These are phyloP conservation scores for Phyllopteryx taeniolatus DNA, from an alignment of 2,113 vertebrate species.

Conservation along the genomic window DNA sequence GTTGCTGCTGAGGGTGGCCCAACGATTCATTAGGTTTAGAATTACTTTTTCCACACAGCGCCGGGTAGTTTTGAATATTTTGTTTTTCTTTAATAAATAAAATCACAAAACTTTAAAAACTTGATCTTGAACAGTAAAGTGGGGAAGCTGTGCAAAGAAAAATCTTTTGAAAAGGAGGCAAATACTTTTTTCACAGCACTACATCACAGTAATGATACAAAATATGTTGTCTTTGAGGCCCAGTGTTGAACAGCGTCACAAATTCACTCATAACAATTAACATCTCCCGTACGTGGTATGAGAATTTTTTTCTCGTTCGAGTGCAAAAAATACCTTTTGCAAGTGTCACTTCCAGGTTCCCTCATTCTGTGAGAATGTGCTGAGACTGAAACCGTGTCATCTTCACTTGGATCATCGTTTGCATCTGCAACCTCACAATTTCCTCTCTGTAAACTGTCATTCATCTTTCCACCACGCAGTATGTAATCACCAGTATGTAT, in stretches of 20 bases:
- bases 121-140: no score
- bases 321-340: neutral
- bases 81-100: no score
- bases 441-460: slow-evolving; percentile 38
- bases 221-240: neutral
- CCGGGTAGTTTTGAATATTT: no score
- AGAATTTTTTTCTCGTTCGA: no score
- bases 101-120: no score
- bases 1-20: no score
- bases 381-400: slow-evolving; percentile 24
- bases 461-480: slow-evolving; percentile 26
- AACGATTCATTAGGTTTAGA: no score
- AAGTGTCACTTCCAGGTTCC: neutral
- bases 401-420: slow-evolving; percentile 46
- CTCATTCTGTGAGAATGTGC: neutral
- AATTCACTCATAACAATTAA: neutral
- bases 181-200: no score
- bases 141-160: no score
- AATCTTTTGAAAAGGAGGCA: no score
- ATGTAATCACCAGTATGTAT: slow-evolving; percentile 4
- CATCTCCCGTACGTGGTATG: no score
- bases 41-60: no score
- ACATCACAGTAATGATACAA: neutral
- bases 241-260: neutral
- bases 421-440: slow-evolving; percentile 13